phyloP scores from a whole-genome alignment of 2,888 invertebrate species.

The Parascotia fuliginaria region DNA sequence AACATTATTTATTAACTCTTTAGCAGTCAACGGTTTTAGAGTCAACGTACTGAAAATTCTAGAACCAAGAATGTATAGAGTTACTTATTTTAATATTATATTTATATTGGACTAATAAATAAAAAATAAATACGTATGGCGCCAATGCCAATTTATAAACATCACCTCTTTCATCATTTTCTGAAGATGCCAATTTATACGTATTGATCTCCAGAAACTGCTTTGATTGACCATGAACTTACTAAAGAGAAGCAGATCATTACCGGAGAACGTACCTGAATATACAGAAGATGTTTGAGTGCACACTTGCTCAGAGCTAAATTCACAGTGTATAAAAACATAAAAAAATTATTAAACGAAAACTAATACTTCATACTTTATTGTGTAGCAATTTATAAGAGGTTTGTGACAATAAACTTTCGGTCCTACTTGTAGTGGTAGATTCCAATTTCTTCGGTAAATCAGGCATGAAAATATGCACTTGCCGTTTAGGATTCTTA shows the following conservation, averaged over 20 bases:
- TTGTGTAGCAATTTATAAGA: slow-evolving; percentile 50
- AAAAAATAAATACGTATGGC: too few species aligned
- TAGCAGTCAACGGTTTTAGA: slow-evolving; percentile 10
- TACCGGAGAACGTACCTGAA: too few species aligned
- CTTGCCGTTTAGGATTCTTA: slow-evolving; percentile 85
- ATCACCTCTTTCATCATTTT: too few species aligned
- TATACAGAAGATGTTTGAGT: too few species aligned
- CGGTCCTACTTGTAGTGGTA: slow-evolving; percentile 59
- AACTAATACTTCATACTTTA: slow-evolving; percentile 29
- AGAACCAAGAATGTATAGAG: slow-evolving; percentile 16
- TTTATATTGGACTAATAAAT: too few species aligned
- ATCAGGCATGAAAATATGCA: slow-evolving; percentile 91
- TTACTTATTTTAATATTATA: background rate
- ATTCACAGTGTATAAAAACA: too few species aligned
- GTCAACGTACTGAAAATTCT: slow-evolving; percentile 2
- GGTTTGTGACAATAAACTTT: slow-evolving; percentile 68
- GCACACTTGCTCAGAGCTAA: too few species aligned
- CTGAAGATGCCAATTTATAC: too few species aligned
- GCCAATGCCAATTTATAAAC: too few species aligned
- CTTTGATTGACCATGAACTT: too few species aligned
- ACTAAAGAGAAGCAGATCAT: too few species aligned
- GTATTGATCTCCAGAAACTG: too few species aligned
- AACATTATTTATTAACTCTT: slow-evolving; percentile 15
- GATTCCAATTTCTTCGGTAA: slow-evolving; percentile 84
- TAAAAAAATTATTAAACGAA: background rate